Conservation (phyloP, 2,888 invertebrate species). For the Strigamia maritima region DNA sequence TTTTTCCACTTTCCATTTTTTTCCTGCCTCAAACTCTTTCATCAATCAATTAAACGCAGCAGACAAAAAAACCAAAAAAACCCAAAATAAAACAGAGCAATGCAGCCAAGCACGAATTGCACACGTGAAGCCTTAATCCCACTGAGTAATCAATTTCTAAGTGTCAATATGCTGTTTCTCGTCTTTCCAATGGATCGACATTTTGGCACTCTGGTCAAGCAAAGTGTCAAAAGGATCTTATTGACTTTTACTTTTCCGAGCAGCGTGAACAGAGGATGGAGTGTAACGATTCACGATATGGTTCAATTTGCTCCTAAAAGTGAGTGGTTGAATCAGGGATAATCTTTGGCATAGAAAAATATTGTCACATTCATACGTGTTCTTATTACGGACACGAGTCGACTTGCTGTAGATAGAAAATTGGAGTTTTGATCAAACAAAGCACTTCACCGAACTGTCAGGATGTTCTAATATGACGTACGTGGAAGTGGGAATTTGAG, state of each 20-base stretch:
- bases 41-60: neutral
- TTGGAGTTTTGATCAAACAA: no score
- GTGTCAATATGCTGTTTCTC: neutral
- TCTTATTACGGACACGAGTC: no score
- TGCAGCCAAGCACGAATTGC: neutral
- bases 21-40: neutral
- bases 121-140: neutral
- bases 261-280: neutral
- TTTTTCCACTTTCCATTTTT: neutral
- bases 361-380: no score
- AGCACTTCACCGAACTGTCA: no score
- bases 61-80: neutral
- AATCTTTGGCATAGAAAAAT: neutral
- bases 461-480: no score
- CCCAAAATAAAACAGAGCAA: neutral
- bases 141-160: neutral
- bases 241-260: conserved; percentile 14
- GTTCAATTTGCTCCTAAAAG: neutral
- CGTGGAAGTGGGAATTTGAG: no score
- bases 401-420: no score
- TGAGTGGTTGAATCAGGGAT: neutral
- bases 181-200: neutral
- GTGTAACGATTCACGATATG: neutral
- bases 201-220: neutral
- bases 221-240: neutral